Evolutionary conservation across 1,140 invertebrate species (phyloP).

Genomic region (Parasteatoda tepidariorum): DNA sequence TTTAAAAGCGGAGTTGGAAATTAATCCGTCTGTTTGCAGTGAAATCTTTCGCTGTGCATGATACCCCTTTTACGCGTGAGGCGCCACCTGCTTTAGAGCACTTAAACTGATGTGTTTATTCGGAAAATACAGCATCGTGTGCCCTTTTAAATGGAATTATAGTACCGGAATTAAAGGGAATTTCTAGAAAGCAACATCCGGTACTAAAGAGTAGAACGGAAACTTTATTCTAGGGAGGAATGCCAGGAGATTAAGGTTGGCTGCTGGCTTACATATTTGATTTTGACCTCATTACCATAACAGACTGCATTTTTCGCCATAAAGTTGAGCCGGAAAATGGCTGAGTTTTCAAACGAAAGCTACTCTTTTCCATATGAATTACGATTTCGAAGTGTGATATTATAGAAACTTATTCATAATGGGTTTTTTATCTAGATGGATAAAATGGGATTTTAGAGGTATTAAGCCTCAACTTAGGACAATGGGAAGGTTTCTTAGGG

Average conservation of each 20-base stretch:
- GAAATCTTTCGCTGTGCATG: background rate
- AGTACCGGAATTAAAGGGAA: background rate
- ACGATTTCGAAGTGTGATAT: background rate
- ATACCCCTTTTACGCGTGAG: background rate
- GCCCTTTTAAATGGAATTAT: background rate
- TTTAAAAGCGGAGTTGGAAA: background rate
- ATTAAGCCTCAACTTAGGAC: background rate
- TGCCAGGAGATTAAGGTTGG: background rate
- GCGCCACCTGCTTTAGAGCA: background rate
- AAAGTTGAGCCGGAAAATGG: background rate
- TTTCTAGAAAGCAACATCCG: background rate
- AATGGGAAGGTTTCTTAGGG: background rate
- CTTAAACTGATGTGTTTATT: conserved; percentile 14
- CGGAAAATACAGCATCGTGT: background rate
- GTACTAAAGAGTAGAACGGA: background rate
- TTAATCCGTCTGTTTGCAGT: background rate
- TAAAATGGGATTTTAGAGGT: background rate
- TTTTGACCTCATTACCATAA: conserved; percentile 21
- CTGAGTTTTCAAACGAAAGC: background rate
- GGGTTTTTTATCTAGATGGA: background rate
- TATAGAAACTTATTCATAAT: background rate
- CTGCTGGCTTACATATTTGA: background rate
- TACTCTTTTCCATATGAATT: background rate
- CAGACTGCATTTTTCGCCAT: background rate
- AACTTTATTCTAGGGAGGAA: background rate